Conservation (phyloP, 2,888 invertebrate genomes). For the Sclerodermus sp. region DNA sequence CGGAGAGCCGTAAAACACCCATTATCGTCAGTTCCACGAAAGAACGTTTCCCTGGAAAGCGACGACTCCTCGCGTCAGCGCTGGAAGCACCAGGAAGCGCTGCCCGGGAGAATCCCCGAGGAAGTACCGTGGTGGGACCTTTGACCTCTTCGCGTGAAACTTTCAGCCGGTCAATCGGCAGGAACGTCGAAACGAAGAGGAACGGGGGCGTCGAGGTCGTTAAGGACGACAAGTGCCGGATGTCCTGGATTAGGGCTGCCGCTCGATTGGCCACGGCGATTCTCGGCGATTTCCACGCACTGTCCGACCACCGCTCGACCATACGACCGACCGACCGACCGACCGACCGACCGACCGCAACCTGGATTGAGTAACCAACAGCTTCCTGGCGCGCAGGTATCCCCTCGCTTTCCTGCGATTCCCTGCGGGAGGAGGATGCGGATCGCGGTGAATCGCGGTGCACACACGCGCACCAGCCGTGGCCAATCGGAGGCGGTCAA, state of each 20-base stretch:
- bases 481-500: slow-evolving; percentile 15
- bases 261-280: slow-evolving; percentile 39
- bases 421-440: too few species aligned
- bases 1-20: too few species aligned
- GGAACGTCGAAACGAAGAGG: slow-evolving; percentile 15
- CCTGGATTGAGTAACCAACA: too few species aligned
- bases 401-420: too few species aligned
- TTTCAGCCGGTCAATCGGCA: slow-evolving; percentile 2
- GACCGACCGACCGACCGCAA: neutral
- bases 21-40: too few species aligned
- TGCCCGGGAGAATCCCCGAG: too few species aligned
- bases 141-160: too few species aligned
- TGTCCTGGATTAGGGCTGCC: slow-evolving; percentile 38
- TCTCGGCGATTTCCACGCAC: slow-evolving; percentile 32
- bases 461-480: neutral
- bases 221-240: slow-evolving; percentile 46
- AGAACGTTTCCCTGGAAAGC: too few species aligned
- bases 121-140: too few species aligned
- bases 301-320: neutral
- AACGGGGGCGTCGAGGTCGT: neutral
- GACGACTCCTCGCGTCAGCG: too few species aligned
- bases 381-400: too few species aligned
- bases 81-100: too few species aligned
- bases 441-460: neutral
- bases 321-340: neutral